phyloP scores from a whole-genome alignment of 2,888 invertebrate species.

The Chrysolina americana region DNA sequence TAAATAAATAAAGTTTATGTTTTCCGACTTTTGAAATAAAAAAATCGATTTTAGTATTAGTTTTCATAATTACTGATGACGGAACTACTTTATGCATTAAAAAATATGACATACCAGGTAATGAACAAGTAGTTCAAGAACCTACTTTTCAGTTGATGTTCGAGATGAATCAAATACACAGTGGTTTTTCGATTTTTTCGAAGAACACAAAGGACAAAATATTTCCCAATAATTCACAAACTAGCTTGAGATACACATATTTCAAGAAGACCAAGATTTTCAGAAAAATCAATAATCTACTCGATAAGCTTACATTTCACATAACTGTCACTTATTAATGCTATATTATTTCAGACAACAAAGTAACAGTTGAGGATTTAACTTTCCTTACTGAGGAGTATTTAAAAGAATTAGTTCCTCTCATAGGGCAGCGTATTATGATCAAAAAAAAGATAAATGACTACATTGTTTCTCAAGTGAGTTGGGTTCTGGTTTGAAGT shows the following conservation, averaged over 20 bases:
- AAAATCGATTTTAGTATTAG: too few relatives aligned
- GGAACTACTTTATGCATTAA: too few relatives aligned
- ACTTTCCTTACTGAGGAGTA: conserved; percentile 21
- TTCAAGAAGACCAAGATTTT: not conserved
- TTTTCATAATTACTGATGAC: too few relatives aligned
- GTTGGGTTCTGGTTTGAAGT: conserved; percentile 18
- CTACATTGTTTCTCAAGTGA: conserved; percentile 22
- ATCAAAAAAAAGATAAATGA: conserved; percentile 25
- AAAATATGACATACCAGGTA: too few relatives aligned
- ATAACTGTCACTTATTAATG: not conserved
- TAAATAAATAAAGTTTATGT: too few relatives aligned
- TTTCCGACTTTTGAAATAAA: too few relatives aligned
- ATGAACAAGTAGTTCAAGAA: too few relatives aligned
- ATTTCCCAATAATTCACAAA: conserved; percentile 6
- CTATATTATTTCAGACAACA: conserved; percentile 25
- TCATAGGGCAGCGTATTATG: conserved; percentile 21
- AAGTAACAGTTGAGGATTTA: conserved; percentile 26
- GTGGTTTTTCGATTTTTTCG: not conserved
- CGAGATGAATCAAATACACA: not conserved
- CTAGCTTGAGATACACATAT: conserved; percentile 2
- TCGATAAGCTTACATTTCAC: not conserved
- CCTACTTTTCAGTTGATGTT: too few relatives aligned
- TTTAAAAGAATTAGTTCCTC: conserved; percentile 24
- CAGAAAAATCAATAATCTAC: conserved; percentile 1
- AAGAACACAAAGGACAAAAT: not conserved